Evolutionary conservation across 2,797 vertebrate species (phyloP).

Genomic region (Bryconaethiops microstoma): DNA sequence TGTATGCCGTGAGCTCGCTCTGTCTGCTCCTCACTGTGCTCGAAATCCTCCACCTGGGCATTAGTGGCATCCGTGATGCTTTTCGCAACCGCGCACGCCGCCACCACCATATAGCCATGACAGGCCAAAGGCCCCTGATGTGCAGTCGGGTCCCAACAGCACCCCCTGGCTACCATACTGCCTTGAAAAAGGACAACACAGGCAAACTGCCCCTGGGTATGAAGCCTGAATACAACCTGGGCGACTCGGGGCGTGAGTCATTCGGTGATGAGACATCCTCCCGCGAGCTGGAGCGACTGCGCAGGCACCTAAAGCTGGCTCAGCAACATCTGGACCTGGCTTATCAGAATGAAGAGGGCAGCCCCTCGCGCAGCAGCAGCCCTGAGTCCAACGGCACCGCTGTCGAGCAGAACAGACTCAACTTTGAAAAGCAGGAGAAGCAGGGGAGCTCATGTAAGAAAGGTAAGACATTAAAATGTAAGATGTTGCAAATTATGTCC

Average conservation of each 20-base stretch:
- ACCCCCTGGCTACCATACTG: constrained; percentile 86
- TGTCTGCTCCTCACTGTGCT: constrained; percentile 87
- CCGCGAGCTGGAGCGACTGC: constrained; percentile 81
- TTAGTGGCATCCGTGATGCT: constrained; percentile 84
- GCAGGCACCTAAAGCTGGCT: constrained; percentile 86
- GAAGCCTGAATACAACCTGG: constrained; percentile 80
- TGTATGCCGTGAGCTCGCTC: constrained; percentile 87
- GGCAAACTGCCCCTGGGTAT: constrained; percentile 55
- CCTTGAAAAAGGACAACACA: constrained; percentile 79
- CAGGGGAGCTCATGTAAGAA: constrained; percentile 82
- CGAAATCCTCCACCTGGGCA: constrained; percentile 87
- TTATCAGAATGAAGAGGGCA: constrained; percentile 82
- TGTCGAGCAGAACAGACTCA: constrained; percentile 89
- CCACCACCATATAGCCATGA: neutral
- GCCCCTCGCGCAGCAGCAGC: constrained; percentile 86
- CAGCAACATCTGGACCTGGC: constrained; percentile 91
- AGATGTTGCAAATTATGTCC: neutral
- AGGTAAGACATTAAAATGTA: constrained; percentile 61
- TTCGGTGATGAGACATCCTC: constrained; percentile 74
- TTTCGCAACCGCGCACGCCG: constrained; percentile 62
- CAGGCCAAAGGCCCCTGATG: constrained; percentile 65
- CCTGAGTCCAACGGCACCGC: constrained; percentile 89
- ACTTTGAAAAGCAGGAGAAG: constrained; percentile 89
- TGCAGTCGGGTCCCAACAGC: constrained; percentile 79
- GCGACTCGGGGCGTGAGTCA: constrained; percentile 73